phyloP scores from a whole-genome alignment of 2,113 vertebrate species.

The Sylvilagus bachmani region DNA sequence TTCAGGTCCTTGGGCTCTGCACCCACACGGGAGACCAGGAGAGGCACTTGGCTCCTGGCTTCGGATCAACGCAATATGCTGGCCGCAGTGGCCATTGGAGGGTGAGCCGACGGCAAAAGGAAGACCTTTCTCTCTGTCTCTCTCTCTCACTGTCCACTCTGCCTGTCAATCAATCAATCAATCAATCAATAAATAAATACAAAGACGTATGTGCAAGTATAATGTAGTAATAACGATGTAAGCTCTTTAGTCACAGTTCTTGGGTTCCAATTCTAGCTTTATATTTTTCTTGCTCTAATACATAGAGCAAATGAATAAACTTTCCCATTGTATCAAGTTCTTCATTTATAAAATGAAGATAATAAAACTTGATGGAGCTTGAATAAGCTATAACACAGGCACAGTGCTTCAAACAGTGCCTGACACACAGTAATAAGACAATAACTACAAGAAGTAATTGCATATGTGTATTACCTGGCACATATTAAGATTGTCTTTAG shows the following conservation, averaged over 20 bases:
- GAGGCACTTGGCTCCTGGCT: too few species aligned
- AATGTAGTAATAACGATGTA: not conserved
- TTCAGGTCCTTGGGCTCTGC: too few species aligned
- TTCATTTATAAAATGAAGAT: slow-evolving; percentile 52
- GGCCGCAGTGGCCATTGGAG: too few species aligned
- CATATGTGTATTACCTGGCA: not conserved
- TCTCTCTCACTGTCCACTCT: too few species aligned
- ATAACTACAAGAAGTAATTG: not conserved
- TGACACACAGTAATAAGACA: not conserved
- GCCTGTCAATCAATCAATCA: too few species aligned
- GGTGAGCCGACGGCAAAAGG: too few species aligned
- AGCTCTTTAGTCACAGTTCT: slow-evolving; percentile 40
- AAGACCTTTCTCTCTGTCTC: too few species aligned
- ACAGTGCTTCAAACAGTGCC: not conserved
- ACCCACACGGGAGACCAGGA: too few species aligned
- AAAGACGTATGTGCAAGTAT: not conserved
- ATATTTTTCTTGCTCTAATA: slow-evolving; percentile 37
- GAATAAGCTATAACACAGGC: not conserved
- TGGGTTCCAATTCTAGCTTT: not conserved
- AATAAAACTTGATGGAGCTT: slow-evolving; percentile 13
- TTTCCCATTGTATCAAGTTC: not conserved
- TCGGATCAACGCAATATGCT: too few species aligned
- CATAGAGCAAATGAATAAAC: not conserved
- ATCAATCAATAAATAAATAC: too few species aligned
- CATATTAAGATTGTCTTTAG: not conserved